Evolutionary conservation across 2,888 invertebrate species (phyloP).

Genomic region (Carcina quercana): DNA sequence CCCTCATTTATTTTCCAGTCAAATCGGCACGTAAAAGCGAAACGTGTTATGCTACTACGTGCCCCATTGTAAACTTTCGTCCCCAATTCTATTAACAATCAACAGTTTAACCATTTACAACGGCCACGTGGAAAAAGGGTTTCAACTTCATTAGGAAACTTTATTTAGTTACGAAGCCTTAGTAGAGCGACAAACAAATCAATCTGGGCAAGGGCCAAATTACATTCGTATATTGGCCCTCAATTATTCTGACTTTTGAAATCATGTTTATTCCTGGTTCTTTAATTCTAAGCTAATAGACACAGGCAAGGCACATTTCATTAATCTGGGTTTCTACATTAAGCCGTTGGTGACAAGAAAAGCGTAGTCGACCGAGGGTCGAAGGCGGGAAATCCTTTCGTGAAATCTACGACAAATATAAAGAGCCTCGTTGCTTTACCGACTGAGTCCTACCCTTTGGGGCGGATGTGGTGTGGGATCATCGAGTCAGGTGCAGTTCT

Average conservation of each 20-base stretch:
- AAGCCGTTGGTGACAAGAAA: slow-evolving; percentile 66
- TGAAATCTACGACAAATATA: slow-evolving; percentile 53
- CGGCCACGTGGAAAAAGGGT: slow-evolving; percentile 37
- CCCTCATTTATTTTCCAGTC: slow-evolving; percentile 25
- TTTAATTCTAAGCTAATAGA: no score
- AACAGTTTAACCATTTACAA: slow-evolving; percentile 44
- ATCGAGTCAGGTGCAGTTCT: background rate
- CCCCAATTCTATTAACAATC: slow-evolving; percentile 50
- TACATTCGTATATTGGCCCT: background rate
- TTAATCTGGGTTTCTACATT: slow-evolving; percentile 66
- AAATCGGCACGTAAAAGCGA: slow-evolving; percentile 51
- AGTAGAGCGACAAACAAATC: background rate
- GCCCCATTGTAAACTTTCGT: slow-evolving; percentile 55
- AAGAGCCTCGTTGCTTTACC: slow-evolving; percentile 26
- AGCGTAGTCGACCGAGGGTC: slow-evolving; percentile 51
- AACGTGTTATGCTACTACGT: slow-evolving; percentile 52
- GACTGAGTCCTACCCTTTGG: no score
- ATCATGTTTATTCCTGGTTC: no score
- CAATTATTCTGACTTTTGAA: no score
- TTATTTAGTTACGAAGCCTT: slow-evolving; percentile 18
- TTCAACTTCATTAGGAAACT: slow-evolving; percentile 17
- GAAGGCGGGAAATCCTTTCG: slow-evolving; percentile 55
- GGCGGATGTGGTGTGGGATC: background rate
- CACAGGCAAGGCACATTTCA: slow-evolving; percentile 46
- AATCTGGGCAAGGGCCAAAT: background rate